Percentiles rank a stretch among this genome's conserved stretches.
Conservation (phyloP, 2,113 vertebrate genomes). For the Oplegnathus fasciatus region DNA sequence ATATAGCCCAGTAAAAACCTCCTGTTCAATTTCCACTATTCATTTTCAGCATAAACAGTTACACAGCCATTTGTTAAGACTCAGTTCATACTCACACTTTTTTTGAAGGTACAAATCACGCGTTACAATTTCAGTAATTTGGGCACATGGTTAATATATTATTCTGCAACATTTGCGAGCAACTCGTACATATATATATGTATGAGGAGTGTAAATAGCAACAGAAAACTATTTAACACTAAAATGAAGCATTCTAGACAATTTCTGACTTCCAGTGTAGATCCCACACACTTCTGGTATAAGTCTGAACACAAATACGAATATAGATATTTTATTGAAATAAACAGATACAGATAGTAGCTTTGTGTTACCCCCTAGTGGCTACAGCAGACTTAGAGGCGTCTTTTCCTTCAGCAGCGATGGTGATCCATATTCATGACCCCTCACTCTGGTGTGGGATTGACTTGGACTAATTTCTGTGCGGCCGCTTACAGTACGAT, state of each 20-base stretch:
- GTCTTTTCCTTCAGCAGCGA: not conserved
- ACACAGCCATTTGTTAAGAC: not conserved
- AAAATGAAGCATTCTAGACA: not conserved
- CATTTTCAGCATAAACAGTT: not conserved
- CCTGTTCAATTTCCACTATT: not conserved
- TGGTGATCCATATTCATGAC: constrained; percentile 53
- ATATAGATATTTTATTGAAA: not conserved
- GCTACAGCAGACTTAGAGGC: not conserved
- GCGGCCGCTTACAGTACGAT: not conserved
- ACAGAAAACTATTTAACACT: not conserved
- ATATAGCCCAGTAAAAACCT: not conserved
- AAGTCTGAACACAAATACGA: not conserved
- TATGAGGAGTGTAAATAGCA: not conserved
- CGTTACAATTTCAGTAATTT: not conserved
- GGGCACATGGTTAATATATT: not conserved
- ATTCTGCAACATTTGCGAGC: not conserved
- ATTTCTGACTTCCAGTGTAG: not conserved
- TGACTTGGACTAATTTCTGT: constrained; percentile 1
- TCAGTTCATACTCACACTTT: not conserved
- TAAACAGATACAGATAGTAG: not conserved
- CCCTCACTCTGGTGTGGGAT: constrained; percentile 4
- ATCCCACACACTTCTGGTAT: not conserved
- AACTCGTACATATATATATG: not conserved
- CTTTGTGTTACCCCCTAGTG: not conserved
- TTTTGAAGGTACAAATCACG: not conserved